These are phyloP conservation scores for Pteropus alecto DNA, from an alignment of 2,113 vertebrate genomes.

Conservation along the genomic window DNA sequence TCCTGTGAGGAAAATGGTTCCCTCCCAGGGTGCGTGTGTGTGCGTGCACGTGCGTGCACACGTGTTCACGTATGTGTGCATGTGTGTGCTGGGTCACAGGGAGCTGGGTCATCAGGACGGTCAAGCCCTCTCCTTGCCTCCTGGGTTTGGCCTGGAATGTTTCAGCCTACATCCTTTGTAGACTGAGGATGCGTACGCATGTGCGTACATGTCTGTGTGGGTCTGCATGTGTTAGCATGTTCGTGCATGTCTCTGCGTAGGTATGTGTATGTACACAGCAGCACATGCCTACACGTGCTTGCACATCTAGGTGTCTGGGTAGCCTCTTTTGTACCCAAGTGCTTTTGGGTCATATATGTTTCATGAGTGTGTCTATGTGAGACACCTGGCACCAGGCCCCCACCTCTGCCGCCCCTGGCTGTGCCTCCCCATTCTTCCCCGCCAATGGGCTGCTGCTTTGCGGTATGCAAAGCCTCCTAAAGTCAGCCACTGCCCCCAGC, in stretches of 20 bases:
- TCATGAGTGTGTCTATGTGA: neutral
- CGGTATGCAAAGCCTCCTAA: neutral
- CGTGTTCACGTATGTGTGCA: neutral
- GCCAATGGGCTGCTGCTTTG: neutral
- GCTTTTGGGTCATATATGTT: neutral
- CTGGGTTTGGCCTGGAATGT: neutral
- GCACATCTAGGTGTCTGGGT: accelerated
- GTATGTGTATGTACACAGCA: neutral
- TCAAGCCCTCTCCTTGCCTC: neutral
- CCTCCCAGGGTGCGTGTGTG: neutral
- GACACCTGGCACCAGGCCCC: neutral
- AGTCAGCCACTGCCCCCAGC: neutral
- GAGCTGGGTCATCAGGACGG: neutral
- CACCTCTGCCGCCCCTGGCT: neutral
- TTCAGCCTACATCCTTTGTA: neutral
- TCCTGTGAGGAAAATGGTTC: neutral
- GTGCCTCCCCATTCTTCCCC: neutral
- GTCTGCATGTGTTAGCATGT: neutral
- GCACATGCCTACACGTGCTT: neutral
- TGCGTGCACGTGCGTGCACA: accelerated
- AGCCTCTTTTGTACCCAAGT: neutral
- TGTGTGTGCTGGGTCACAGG: neutral
- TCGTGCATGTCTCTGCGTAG: neutral
- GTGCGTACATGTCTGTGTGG: neutral
- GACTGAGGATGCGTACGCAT: neutral